Evolutionary conservation across 2,888 invertebrate species (phyloP).

Genomic region (Hydraecia micacea): DNA sequence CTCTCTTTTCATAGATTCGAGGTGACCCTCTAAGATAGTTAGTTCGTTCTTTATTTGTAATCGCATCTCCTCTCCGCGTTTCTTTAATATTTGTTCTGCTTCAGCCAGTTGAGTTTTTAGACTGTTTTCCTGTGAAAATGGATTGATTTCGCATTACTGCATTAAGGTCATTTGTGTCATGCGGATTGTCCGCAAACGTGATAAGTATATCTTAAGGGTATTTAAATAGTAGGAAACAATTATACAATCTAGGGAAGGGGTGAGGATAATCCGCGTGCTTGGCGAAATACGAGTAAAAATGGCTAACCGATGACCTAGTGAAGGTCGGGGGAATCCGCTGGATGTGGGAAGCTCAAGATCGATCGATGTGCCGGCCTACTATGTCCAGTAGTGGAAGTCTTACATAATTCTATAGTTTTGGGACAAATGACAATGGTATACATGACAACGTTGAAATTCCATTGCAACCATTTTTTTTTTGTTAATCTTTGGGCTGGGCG

Average conservation of each 20-base stretch:
- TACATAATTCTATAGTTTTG: too few relatives aligned
- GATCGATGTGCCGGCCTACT: background rate
- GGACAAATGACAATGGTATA: too few relatives aligned
- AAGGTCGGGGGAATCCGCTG: background rate
- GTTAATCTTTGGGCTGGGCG: too few relatives aligned
- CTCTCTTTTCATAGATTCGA: slow-evolving; percentile 80
- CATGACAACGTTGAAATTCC: too few relatives aligned
- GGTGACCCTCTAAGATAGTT: slow-evolving; percentile 74
- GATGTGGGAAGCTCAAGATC: background rate
- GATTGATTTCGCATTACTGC: background rate
- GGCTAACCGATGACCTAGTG: background rate
- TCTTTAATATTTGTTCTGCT: slow-evolving; percentile 77
- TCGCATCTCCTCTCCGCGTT: slow-evolving; percentile 83
- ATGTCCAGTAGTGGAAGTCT: background rate
- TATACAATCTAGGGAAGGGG: background rate
- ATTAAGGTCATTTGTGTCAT: background rate
- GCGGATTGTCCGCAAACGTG: background rate
- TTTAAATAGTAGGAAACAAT: background rate
- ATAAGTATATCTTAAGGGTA: background rate
- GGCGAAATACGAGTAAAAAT: background rate
- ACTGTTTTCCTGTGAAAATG: slow-evolving; percentile 77
- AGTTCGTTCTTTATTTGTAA: slow-evolving; percentile 81
- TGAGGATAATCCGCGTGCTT: background rate
- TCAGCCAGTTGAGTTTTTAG: slow-evolving; percentile 78
- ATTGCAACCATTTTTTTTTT: too few relatives aligned